Conservation (phyloP, 2,797 vertebrate genomes). For the Cephalopachus bancanus region DNA sequence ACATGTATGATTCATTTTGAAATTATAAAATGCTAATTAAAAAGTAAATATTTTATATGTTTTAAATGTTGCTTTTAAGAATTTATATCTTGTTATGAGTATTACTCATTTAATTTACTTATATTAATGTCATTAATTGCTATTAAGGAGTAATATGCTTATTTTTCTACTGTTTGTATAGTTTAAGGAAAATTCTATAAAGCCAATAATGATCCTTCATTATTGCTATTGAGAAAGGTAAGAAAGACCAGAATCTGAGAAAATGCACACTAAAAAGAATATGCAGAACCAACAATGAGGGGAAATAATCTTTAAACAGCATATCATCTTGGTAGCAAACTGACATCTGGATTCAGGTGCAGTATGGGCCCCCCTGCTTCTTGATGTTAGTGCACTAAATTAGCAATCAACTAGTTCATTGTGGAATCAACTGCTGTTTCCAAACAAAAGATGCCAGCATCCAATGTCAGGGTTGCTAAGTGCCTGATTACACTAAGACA, state of each 20-base stretch:
- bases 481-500: slow-evolving; percentile 78
- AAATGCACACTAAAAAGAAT: slow-evolving; percentile 1
- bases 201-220: not conserved
- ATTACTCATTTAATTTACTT: not conserved
- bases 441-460: slow-evolving; percentile 82
- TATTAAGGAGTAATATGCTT: not conserved
- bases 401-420: slow-evolving; percentile 77
- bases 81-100: not conserved
- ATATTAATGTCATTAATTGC: not conserved
- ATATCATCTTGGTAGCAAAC: slow-evolving; percentile 60
- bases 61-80: not conserved
- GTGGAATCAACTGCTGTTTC: slow-evolving; percentile 79
- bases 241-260: not conserved
- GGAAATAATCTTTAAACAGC: slow-evolving; percentile 55
- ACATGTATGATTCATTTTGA: not conserved
- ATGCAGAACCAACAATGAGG: not conserved
- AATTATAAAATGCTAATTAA: not conserved
- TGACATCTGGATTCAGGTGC: slow-evolving; percentile 66
- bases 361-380: slow-evolving; percentile 36
- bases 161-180: not conserved
- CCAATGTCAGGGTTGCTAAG: slow-evolving; percentile 80
- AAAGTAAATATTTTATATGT: not conserved
- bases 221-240: not conserved
- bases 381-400: slow-evolving; percentile 77
- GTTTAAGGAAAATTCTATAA: not conserved